A percentile compares a stretch with the other conserved stretches of the same genome.
Conservation (phyloP, 1,140 invertebrate species). For the Drosophila tsacasi region DNA sequence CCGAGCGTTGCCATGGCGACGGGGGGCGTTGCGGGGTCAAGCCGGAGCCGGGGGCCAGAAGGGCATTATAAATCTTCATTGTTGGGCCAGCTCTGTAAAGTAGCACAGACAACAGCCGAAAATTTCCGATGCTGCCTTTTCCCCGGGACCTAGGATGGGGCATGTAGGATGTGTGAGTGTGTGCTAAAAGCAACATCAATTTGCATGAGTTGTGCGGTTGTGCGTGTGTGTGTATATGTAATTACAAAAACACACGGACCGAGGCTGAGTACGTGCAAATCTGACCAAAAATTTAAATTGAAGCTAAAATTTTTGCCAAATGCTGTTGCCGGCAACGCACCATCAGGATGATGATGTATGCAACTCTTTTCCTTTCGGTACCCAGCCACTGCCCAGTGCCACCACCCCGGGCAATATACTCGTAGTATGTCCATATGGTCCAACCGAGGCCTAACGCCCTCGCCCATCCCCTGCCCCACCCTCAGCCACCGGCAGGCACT, state of each 20-base stretch:
- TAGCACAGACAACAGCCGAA: slow-evolving; percentile 74
- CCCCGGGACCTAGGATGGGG: slow-evolving; percentile 14
- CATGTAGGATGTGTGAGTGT: slow-evolving; percentile 31
- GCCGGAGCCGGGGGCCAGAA: slow-evolving; percentile 9
- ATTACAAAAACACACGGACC: slow-evolving; percentile 77
- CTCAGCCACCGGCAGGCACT: slow-evolving; percentile 2
- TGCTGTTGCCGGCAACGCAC: slow-evolving; percentile 59
- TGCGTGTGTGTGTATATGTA: slow-evolving; percentile 60
- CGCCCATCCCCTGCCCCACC: not conserved
- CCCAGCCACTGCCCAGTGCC: not conserved
- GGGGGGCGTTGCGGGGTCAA: not conserved
- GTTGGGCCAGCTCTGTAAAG: slow-evolving; percentile 71
- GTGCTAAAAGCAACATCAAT: slow-evolving; percentile 80
- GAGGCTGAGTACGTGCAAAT: slow-evolving; percentile 79
- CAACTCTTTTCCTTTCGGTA: slow-evolving; percentile 21
- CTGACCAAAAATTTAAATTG: slow-evolving; percentile 85
- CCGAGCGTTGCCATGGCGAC: slow-evolving; percentile 33
- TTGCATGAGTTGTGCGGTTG: slow-evolving; percentile 68
- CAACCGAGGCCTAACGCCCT: slow-evolving; percentile 32
- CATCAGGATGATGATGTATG: slow-evolving; percentile 65
- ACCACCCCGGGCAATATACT: slow-evolving; percentile 16
- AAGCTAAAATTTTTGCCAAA: slow-evolving; percentile 80
- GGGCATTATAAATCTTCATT: slow-evolving; percentile 79
- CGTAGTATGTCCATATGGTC: slow-evolving; percentile 19
- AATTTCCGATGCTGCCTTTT: slow-evolving; percentile 56